Base-by-base conservation (phyloP, 2,113 vertebrate species). In the Erinaceus europaeus region DNA sequence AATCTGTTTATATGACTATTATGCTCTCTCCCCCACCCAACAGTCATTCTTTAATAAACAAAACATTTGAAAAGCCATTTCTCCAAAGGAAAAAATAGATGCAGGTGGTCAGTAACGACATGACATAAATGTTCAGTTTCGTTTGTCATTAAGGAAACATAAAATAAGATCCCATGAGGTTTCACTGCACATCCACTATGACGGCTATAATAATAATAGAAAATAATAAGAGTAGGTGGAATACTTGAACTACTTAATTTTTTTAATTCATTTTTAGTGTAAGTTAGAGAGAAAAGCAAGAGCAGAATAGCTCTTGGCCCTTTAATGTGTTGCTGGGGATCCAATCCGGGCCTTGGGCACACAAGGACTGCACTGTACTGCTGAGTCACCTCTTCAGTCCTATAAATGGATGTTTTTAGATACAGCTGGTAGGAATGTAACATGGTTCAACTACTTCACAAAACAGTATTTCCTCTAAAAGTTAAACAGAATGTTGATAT, bases 11-110 rank as follows among this genome's bases (percentile, higher is more conserved):
- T 25, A 55, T 9, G 53, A 5, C 53, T 25, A 25, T 55, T 55
- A 25, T 25, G 20, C 18, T 21, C 21, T 21, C 53, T 55, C 21
- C 27, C 53, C 27, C 53, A 55, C 17, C 48, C 20, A 50, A n/a
- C n/a, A n/a, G n/a, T n/a, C n/a, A 76, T 32, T 50, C 84, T 92
- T 85, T 67, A 77, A 67, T 21, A 34, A 50, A 62, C 4, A 81
- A 73, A 73, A 9, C 1, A 72, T 76, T 76, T 84, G 50, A 81
- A 62, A 20, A 46, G 48, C 36, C 9, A 86, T 88, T 71, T 87
- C 55, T 72, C 29, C 21, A 91, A 73, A 75, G 29, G n/a, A 3
- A 74, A 48, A 42, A 9, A 59, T 46, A 18, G 32, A 34, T 44
- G 50, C 5, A 76, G 15, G 40, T 44, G 61, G 5, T 25, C 64